Evolutionary conservation across 2,797 vertebrate genomes (phyloP), one percentile per base, ranked within the genome.

Genomic region (Myotis findleyi): DNA sequence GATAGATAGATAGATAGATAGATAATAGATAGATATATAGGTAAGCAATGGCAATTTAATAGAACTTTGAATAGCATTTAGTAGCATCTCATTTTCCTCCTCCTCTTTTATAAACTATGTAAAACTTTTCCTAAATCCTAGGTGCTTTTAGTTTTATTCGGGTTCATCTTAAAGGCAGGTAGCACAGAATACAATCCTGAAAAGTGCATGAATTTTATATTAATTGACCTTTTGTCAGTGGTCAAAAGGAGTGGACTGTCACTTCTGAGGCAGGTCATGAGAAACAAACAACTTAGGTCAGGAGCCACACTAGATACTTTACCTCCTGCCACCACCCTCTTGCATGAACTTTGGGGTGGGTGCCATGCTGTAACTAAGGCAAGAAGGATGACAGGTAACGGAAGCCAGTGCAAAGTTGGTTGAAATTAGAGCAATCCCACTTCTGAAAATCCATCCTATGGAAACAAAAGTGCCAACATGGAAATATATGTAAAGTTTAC

Each of bases 201-300:
- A 79, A 95, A 95, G 33, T n/a, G 71, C 44, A 64, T 62, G 89
- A 92, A 75, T 95, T 93, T 93, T 92, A 72, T 96, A 92, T 89
- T 82, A 68, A 92, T 90, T 71, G 64, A 59, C 49, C 17, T 90
- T 93, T 92, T 95, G 95, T 88, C 91, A 44, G 23, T 25, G 21
- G 47, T 92, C 92, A 71, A 91, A 95, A 86, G 53, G 36, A 80
- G 6, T 47, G 44, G 27, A 41, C 59, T 20, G n/a, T 64, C 64
- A 47, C 77, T 64, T 49, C 81, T 25, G 25, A 85, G 64, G 25
- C 33, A 12, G 87, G 76, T 93, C 96, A 92, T 87, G 64, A 12
- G 81, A 94, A 96, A 94, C 87, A 97, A 95, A 96, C 88, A 93
- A 20, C 25, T 7, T 41, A 25, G 95, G 92, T 83, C 96, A 96